A percentile compares a stretch with the other conserved stretches of the same genome.
These are phyloP conservation scores for Trachymyrmex septentrionalis DNA, from an alignment of 1,140 invertebrate genomes.

Conservation along the genomic window DNA sequence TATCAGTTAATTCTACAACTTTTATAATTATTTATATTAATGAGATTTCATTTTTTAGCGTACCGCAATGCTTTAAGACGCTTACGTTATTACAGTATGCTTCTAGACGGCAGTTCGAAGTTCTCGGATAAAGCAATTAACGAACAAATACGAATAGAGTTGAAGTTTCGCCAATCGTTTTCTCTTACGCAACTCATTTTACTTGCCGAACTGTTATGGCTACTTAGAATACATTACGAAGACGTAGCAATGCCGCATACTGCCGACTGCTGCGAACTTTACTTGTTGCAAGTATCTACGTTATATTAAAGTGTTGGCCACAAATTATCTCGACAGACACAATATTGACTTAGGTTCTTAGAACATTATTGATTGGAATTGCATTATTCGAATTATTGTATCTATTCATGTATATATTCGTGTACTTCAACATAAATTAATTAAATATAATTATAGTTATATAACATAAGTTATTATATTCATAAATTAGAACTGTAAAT, in stretches of 20 bases:
- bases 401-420: not conserved
- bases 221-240: slow-evolving; percentile 51
- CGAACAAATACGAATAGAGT: slow-evolving; percentile 24
- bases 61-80: not conserved
- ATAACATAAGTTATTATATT: not conserved
- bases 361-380: not conserved
- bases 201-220: slow-evolving; percentile 19
- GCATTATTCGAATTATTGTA: not conserved
- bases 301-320: not conserved
- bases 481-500: not conserved
- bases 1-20: not conserved
- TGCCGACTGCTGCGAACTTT: slow-evolving; percentile 42
- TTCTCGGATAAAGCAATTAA: slow-evolving; percentile 50
- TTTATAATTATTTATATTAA: not conserved
- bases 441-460: slow-evolving; percentile 3
- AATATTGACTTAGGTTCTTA: slow-evolving; percentile 17
- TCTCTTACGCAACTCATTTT: slow-evolving; percentile 33
- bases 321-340: slow-evolving; percentile 19
- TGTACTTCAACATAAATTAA: not conserved
- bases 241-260: slow-evolving; percentile 10
- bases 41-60: not conserved
- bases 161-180: slow-evolving; percentile 19
- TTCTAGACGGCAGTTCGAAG: not conserved
- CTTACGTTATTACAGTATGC: not conserved
- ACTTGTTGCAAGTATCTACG: slow-evolving; percentile 3